These are phyloP conservation scores for Phoenicopterus ruber DNA, from an alignment of 2,113 vertebrate species.

Conservation along the genomic window DNA sequence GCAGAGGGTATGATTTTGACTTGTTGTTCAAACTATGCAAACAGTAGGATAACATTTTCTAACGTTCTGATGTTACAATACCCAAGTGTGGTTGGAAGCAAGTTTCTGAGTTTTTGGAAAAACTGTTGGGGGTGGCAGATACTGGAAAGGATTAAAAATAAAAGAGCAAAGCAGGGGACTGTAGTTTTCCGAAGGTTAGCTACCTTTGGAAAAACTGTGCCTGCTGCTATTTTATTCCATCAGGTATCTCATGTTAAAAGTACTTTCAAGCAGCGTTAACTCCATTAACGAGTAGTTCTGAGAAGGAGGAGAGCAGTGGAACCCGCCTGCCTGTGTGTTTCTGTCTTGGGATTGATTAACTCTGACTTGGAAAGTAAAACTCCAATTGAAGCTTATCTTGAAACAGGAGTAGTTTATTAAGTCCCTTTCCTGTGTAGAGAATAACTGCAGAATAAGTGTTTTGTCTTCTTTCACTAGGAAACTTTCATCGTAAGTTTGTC, in stretches of 20 bases:
- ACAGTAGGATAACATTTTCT: background rate
- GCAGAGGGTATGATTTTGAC: background rate
- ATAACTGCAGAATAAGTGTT: background rate
- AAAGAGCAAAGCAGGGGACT: background rate
- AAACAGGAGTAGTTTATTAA: background rate
- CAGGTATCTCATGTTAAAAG: background rate
- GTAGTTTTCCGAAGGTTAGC: background rate
- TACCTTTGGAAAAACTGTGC: background rate
- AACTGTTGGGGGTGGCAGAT: background rate
- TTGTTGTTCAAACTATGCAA: background rate
- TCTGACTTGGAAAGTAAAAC: background rate
- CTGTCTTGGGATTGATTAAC: background rate
- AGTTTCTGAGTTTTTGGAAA: background rate
- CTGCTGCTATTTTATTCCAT: background rate
- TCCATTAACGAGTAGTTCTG: accelerated
- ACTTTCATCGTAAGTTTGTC: background rate
- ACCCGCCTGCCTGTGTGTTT: background rate
- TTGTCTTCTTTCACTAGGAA: background rate
- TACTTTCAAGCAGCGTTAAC: background rate
- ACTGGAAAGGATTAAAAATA: background rate
- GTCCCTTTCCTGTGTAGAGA: background rate
- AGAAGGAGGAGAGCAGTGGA: background rate
- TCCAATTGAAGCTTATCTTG: background rate
- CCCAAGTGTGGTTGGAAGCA: background rate
- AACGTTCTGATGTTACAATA: background rate